Base-by-base conservation (phyloP, 2,888 invertebrate species). In the Hecatera dysodea region DNA sequence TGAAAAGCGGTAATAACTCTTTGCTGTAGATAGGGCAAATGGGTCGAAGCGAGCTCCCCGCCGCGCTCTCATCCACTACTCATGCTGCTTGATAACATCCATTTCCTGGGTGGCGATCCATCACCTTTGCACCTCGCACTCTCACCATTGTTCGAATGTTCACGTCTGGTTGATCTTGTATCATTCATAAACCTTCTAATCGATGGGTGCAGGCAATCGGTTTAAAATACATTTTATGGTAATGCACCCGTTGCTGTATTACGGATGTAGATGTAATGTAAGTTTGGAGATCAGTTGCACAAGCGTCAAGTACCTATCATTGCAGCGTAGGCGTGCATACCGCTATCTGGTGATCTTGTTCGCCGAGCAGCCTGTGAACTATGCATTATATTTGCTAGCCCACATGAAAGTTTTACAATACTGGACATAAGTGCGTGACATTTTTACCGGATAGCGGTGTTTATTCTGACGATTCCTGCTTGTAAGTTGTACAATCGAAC, bases 171-270 rank as follows among this genome's bases (percentile, higher is more conserved):
- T 74, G 74, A 72, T 82, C 72, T 75, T 59, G 82, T 85, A 82
- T 78, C 76, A 82, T 78, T 83, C 85, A 79, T 81, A 84, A 84
- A 80, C 56, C 33, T 50, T 63, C 75, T 80, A 78, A 82, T 77
- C 71, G 80, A 80, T 83, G 68, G 70, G 59, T 60, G 75, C 74
- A 83, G 70, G 75, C 84, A 81, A 89, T 90, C 87, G 82, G 85
- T 88, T 89, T 86, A 84, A 90, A 92, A 93, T 92, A 91, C 87
- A 89, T 90, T 92, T 92, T 92, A 93, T 93, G 92, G 86, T 93
- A 90, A 93, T 92, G 91, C 90, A 90, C 89, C 86, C 86, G 87
- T 89, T 91, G 89, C 87, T 84, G 89, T 88, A 87, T 87, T 89
- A 88, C 89, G 86, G 87, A 85, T 83, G 82, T 86, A 84, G 88